Evolutionary conservation across 2,797 vertebrate genomes (phyloP), one percentile per base, ranked within the genome.

Genomic region (Halcyon leucocephala): DNA sequence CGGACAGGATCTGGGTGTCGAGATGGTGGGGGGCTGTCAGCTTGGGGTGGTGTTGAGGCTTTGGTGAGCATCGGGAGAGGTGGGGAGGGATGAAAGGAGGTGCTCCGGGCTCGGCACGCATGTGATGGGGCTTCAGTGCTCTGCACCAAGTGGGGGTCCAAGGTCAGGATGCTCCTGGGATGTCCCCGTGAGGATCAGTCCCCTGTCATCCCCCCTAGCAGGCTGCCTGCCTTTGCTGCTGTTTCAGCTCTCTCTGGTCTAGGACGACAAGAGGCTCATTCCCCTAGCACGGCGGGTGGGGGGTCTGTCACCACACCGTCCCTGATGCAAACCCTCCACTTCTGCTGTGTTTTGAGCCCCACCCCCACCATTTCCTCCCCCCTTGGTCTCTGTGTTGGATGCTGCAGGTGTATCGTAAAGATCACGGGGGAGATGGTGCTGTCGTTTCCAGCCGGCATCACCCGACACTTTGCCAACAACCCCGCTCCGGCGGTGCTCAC

Each of bases 381-480:
- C 35, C 79, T 21, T 10, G 55, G 31, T 71, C 80, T 89, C 11
- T 14, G 64, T 33, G 73, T 33, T 8, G 3, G 87, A 71, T 0
- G 1, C 86, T 89, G 64, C 97, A 99, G 99, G 97, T 99, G 99
- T 95, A 99, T 99, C 42, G 99, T 99, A 95, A 99, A 99, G 98
- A 99, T 99, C 96, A 99, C 99, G 0, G 99, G 99, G 90, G 99
- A 99, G 98, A 99, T 99, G 99, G 99, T 99, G 89, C 96, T 99
- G 96, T 99, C 99, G 3, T 99, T 99, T 91, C 99, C 99, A 8
- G 99, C 99, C 0, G 99, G 99, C 84, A 99, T 99, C 97, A 99
- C 99, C 91, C 99, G 99, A 84, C 99, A 99, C 97, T 99, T 99
- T 94, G 98, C 99, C 90, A 99, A 98, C 97, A 99, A 99, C 94